These are phyloP conservation scores for Neodiprion lecontei DNA, from an alignment of 1,140 invertebrate species.

Conservation along the genomic window DNA sequence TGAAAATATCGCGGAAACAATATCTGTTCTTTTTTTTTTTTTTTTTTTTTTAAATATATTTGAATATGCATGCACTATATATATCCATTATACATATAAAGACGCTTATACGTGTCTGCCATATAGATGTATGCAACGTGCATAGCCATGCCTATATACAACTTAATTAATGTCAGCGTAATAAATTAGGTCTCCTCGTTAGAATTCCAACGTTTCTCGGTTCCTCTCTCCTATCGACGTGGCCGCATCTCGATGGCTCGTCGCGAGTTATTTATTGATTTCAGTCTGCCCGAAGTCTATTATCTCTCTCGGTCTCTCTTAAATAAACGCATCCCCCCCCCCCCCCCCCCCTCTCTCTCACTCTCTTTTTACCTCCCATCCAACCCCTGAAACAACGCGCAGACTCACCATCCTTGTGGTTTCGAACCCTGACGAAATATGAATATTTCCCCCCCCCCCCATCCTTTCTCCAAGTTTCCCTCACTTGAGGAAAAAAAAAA, in stretches of 20 bases:
- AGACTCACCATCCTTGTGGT: too few species aligned
- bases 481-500: neutral
- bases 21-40: too few species aligned
- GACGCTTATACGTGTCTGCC: neutral
- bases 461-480: neutral
- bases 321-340: too few species aligned
- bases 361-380: too few species aligned
- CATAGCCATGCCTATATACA: neutral
- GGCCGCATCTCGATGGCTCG: neutral
- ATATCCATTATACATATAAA: neutral
- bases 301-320: neutral
- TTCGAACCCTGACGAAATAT: neutral
- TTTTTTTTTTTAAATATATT: too few species aligned
- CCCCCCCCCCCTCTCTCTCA: too few species aligned
- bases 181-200: conserved; percentile 1
- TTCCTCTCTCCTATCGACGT: neutral
- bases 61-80: too few species aligned
- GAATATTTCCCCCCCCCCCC: neutral
- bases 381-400: too few species aligned
- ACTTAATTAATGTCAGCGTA: neutral
- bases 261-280: neutral
- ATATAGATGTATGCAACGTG: too few species aligned
- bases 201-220: neutral
- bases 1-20: too few species aligned
- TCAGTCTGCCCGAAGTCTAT: neutral